phyloP scores from a whole-genome alignment of 2,797 vertebrate species.

The Phrynocephalus forsythii region DNA sequence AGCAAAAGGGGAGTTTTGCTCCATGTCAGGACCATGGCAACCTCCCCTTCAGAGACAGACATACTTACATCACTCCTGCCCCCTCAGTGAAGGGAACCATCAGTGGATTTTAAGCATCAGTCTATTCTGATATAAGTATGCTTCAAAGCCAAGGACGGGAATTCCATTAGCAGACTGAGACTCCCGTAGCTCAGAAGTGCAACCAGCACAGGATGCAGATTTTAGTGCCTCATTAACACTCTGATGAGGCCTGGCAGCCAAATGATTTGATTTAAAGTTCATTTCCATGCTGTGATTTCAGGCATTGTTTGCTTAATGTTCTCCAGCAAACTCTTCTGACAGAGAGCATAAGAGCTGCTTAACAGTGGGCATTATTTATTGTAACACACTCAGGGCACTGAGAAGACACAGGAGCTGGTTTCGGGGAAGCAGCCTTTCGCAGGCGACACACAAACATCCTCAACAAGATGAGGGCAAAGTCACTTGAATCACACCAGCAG shows the following conservation, averaged over 20 bases:
- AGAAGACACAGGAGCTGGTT: constrained; percentile 41
- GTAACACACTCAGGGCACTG: constrained; percentile 52
- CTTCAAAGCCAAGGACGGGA: constrained; percentile 55
- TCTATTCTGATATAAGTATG: constrained; percentile 47
- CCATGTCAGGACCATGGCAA: not conserved
- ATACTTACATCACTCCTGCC: not conserved
- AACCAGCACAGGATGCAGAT: constrained; percentile 62
- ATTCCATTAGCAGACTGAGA: constrained; percentile 66
- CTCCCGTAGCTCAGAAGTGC: constrained; percentile 61
- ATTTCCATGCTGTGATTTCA: constrained; percentile 76
- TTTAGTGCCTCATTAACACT: constrained; percentile 76
- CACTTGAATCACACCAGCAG: not conserved
- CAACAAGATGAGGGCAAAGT: constrained; percentile 35
- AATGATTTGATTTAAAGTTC: constrained; percentile 76
- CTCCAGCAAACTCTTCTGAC: constrained; percentile 75
- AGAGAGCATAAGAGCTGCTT: constrained; percentile 70
- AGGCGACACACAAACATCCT: constrained; percentile 43
- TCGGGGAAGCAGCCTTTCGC: constrained; percentile 35
- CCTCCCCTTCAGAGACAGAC: constrained; percentile 11
- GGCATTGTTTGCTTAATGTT: constrained; percentile 74
- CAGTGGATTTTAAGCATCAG: constrained; percentile 31
- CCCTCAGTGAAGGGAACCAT: constrained; percentile 24
- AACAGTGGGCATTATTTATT: constrained; percentile 73
- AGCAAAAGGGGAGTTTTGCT: constrained; percentile 31
- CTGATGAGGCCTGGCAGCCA: constrained; percentile 68